Percentiles rank a stretch among this genome's conserved stretches.
These are phyloP conservation scores for Heterodera schachtii DNA, from an alignment of 1,140 invertebrate genomes.

Conservation along the genomic window DNA sequence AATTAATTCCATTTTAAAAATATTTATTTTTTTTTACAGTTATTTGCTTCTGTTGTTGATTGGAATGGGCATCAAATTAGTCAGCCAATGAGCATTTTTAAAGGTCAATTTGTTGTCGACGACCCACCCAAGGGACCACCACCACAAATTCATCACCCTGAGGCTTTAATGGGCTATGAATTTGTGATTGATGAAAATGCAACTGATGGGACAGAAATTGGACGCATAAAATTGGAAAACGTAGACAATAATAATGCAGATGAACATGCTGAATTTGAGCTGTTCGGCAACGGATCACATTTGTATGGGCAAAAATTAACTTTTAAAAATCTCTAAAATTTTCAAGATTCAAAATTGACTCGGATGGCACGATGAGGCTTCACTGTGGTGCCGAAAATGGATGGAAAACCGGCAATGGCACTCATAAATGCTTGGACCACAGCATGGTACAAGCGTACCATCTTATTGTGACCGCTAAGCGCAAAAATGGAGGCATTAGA, in stretches of 20 bases:
- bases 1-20: too few relatives aligned
- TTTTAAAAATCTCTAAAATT: slow-evolving; percentile 2
- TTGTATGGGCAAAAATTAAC: not conserved
- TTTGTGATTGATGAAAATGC: slow-evolving; percentile 21
- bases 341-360: slow-evolving; percentile 29
- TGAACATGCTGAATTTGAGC: not conserved
- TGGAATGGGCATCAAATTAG: not conserved
- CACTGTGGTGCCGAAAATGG: not conserved
- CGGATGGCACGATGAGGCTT: slow-evolving; percentile 22
- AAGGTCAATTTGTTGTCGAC: slow-evolving; percentile 3
- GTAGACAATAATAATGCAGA: not conserved
- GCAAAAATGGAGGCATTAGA: slow-evolving; percentile 22
- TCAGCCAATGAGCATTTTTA: slow-evolving; percentile 1
- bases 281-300: slow-evolving; percentile 20
- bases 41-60: slow-evolving; percentile 8
- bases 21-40: slow-evolving; percentile 11
- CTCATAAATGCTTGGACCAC: too few relatives aligned
- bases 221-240: not conserved
- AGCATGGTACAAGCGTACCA: not conserved
- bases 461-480: slow-evolving; percentile 10
- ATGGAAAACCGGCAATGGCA: too few relatives aligned
- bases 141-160: not conserved
- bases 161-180: slow-evolving; percentile 1
- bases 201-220: slow-evolving; percentile 13
- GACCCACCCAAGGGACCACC: not conserved